A percentile compares a stretch with the other conserved stretches of the same genome.
Conservation (phyloP, 2,797 vertebrate genomes). For the Mormyrops attenuatus region DNA sequence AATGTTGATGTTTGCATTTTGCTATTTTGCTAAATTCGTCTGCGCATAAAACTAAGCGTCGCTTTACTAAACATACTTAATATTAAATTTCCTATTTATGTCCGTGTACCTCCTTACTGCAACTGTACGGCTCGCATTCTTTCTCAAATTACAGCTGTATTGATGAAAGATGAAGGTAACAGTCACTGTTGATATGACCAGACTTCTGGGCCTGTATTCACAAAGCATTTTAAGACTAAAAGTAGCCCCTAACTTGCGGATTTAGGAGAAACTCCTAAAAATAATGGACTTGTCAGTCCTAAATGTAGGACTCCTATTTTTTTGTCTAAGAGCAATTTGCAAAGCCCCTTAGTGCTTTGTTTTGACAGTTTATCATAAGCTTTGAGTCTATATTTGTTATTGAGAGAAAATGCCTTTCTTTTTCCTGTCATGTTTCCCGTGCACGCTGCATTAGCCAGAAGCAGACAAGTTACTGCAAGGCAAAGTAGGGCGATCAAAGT, state of each 20-base stretch:
- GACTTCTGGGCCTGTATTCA: background rate
- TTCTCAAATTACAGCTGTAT: background rate
- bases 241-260: background rate
- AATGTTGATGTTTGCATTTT: background rate
- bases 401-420: no score
- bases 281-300: background rate
- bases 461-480: no score
- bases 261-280: background rate
- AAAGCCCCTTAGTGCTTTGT: no score
- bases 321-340: background rate
- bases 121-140: background rate
- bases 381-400: no score
- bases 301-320: background rate
- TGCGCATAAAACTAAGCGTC: background rate
- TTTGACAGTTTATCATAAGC: no score
- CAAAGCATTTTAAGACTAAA: no score
- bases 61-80: background rate
- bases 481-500: no score
- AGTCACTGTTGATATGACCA: background rate
- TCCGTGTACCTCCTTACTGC: background rate
- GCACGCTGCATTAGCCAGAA: no score
- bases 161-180: background rate
- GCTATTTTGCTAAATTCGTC: background rate
- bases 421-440: no score
- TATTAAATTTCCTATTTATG: background rate